Percentiles rank a stretch among this genome's conserved stretches.
Conservation (phyloP, 64 coral and sea anemone genomes). For the Orbicella faveolata region DNA sequence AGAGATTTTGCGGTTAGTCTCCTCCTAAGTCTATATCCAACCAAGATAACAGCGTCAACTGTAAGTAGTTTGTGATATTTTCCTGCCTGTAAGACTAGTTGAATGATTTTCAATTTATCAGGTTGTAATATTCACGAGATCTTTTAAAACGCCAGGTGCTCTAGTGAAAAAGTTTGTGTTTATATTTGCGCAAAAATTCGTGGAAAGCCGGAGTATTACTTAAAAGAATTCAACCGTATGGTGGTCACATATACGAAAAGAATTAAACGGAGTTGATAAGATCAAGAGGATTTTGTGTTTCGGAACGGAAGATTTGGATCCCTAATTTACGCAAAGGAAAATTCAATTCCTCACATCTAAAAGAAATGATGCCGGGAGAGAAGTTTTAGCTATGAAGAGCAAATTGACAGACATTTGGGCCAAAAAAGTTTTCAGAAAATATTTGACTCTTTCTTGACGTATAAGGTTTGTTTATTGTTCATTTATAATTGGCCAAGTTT, state of each 20-base stretch:
- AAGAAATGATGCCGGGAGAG: background rate
- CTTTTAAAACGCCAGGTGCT: conserved; percentile 20
- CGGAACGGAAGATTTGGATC: no score
- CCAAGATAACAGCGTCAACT: background rate
- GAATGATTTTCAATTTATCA: background rate
- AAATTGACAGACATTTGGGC: background rate
- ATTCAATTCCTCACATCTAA: no score
- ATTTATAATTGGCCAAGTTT: background rate
- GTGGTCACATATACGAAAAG: no score
- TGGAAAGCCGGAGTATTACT: no score
- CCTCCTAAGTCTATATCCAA: background rate
- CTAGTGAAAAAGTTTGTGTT: background rate
- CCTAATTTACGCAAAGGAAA: no score
- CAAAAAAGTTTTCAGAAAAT: background rate
- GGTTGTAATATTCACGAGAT: background rate
- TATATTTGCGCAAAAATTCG: no score
- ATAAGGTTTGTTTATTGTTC: background rate
- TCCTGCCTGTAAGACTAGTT: background rate
- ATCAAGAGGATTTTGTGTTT: no score
- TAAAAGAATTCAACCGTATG: no score
- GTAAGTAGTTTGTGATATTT: background rate
- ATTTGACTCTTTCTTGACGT: background rate
- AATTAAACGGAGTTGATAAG: no score
- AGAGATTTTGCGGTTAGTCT: background rate
- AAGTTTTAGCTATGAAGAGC: background rate